Percentiles rank a stretch among this genome's conserved stretches.
These are phyloP conservation scores for Falcaria lacertinaria DNA, from an alignment of 2,888 invertebrate species.

Conservation along the genomic window DNA sequence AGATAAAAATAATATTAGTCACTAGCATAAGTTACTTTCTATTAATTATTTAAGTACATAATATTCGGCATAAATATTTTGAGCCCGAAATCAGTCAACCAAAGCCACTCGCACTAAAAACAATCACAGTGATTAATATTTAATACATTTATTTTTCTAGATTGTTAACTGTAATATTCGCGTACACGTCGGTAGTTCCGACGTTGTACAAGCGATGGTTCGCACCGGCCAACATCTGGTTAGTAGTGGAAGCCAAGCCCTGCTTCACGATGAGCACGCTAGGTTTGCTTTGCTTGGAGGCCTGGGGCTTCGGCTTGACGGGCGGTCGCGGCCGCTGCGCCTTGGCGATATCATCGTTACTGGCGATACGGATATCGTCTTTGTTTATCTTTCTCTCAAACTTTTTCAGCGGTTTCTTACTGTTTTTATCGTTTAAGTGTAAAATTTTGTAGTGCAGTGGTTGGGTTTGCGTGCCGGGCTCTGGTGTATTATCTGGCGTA, in stretches of 20 bases:
- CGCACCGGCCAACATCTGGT: constrained; percentile 55
- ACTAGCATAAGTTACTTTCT: too few relatives aligned
- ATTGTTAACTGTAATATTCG: constrained; percentile 18
- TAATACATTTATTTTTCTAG: constrained; percentile 4
- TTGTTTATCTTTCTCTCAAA: constrained; percentile 52
- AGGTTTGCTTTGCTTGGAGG: constrained; percentile 31
- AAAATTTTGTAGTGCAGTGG: constrained; percentile 13
- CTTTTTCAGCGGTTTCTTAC: constrained; percentile 34
- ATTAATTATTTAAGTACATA: too few relatives aligned
- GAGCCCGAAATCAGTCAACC: too few relatives aligned
- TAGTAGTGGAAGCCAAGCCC: constrained; percentile 83
- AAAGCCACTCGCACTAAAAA: too few relatives aligned
- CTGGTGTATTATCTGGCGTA: background rate
- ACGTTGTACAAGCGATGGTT: constrained; percentile 27
- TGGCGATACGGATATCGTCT: constrained; percentile 55
- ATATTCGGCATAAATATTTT: too few relatives aligned
- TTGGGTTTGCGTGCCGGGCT: constrained; percentile 6
- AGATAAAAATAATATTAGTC: too few relatives aligned
- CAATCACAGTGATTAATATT: too few relatives aligned
- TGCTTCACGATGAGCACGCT: constrained; percentile 78
- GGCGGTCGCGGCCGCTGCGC: constrained; percentile 14
- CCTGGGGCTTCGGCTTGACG: constrained; percentile 5
- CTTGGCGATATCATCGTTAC: constrained; percentile 18
- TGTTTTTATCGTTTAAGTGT: constrained; percentile 15
- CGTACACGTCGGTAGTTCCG: constrained; percentile 25